These are phyloP conservation scores for Chelmon rostratus DNA, from an alignment of 2,797 vertebrate genomes.

Conservation along the genomic window DNA sequence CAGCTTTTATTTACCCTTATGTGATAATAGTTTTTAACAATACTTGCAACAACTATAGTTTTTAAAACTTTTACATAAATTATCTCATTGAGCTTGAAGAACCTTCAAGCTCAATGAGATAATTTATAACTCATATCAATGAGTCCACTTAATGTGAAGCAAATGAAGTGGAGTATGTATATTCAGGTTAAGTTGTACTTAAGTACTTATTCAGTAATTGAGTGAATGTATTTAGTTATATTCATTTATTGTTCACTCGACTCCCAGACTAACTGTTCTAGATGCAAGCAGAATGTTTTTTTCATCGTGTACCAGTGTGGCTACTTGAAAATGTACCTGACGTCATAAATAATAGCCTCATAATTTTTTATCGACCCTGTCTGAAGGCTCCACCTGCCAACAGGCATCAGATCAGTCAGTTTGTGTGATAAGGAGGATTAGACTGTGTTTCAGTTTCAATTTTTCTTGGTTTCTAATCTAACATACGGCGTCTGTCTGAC, in stretches of 20 bases:
- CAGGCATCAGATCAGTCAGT: not conserved
- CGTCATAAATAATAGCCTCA: too few relatives aligned
- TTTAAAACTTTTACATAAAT: too few relatives aligned
- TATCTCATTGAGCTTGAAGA: not conserved
- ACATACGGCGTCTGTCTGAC: not conserved
- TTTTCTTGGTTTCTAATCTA: not conserved
- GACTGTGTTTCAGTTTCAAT: not conserved
- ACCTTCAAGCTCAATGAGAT: too few relatives aligned
- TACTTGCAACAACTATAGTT: not conserved
- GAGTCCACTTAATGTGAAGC: not conserved
- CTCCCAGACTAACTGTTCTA: too few relatives aligned
- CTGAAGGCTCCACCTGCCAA: not conserved
- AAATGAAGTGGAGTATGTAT: not conserved
- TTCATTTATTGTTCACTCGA: not conserved
- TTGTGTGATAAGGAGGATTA: not conserved
- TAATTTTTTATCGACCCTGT: not conserved
- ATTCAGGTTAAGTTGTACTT: too few relatives aligned
- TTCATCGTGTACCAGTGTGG: too few relatives aligned
- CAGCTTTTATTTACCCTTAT: not conserved
- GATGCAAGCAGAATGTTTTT: too few relatives aligned
- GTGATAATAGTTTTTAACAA: too few relatives aligned
- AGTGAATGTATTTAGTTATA: not conserved
- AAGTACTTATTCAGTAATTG: not conserved
- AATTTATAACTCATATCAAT: not conserved
- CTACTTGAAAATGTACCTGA: too few relatives aligned